Conservation (phyloP, 2,888 invertebrate genomes). For the Lithosia quadra region DNA sequence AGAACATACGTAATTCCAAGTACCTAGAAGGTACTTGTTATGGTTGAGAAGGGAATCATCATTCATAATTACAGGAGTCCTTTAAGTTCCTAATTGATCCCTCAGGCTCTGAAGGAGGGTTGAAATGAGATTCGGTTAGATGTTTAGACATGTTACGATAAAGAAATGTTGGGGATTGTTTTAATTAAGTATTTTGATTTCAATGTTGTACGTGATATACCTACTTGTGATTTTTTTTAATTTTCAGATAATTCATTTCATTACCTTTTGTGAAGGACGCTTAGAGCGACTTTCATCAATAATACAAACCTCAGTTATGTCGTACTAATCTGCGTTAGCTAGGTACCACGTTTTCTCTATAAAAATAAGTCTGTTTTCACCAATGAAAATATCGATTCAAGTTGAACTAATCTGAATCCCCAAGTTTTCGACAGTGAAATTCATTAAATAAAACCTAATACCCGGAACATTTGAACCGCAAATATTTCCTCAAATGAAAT, state of each 20-base stretch:
- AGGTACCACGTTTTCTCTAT: neutral
- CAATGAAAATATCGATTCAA: neutral
- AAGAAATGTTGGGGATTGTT: neutral
- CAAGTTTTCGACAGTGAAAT: no score
- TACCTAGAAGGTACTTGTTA: constrained; percentile 26
- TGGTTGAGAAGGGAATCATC: constrained; percentile 18
- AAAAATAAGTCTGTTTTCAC: neutral
- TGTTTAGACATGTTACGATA: neutral
- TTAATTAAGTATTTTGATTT: no score
- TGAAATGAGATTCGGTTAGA: neutral
- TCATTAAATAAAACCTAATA: no score
- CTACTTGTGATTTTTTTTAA: no score
- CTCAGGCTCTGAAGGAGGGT: constrained; percentile 19
- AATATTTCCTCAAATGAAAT: neutral
- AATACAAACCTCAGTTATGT: neutral
- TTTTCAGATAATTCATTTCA: neutral
- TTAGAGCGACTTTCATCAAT: neutral
- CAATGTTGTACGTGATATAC: neutral
- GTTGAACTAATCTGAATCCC: no score
- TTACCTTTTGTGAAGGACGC: no score
- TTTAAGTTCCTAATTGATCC: constrained; percentile 42
- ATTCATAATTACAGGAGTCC: constrained; percentile 36
- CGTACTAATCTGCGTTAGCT: neutral
- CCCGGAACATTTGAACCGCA: no score
- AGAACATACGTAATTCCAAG: constrained; percentile 20